phyloP scores from a whole-genome alignment of 2,888 invertebrate genomes.

The Philereme transversata region DNA sequence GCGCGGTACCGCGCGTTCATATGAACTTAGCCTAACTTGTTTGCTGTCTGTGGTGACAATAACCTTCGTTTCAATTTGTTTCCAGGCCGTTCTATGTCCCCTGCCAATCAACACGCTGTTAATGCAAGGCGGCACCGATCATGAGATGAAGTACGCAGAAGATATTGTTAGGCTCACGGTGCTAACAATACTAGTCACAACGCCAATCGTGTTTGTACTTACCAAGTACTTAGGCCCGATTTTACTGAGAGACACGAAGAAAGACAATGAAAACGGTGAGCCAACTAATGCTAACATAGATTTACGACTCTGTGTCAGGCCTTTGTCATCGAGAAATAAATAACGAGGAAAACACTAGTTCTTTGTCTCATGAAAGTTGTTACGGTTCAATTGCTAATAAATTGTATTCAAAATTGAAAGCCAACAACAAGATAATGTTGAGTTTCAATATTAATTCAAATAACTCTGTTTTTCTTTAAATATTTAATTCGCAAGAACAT shows the following conservation, averaged over 20 bases:
- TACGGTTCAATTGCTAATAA: too few species aligned
- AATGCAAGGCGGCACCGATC: constrained; percentile 39
- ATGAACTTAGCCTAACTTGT: too few species aligned
- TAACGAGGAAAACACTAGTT: not conserved
- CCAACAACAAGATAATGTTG: too few species aligned
- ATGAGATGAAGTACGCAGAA: constrained; percentile 59
- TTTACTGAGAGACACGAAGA: constrained; percentile 52
- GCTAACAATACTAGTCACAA: constrained; percentile 69
- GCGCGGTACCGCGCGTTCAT: too few species aligned
- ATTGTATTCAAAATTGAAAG: too few species aligned
- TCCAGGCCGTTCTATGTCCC: constrained; percentile 85
- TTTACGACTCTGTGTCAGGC: constrained; percentile 1
- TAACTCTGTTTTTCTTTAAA: too few species aligned
- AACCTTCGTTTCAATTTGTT: constrained; percentile 24
- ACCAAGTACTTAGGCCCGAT: constrained; percentile 64
- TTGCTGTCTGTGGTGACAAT: too few species aligned
- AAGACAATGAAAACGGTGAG: constrained; percentile 46
- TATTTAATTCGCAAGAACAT: not conserved
- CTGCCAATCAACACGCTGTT: constrained; percentile 76
- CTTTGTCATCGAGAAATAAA: constrained; percentile 4
- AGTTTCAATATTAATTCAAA: too few species aligned
- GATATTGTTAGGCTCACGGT: constrained; percentile 59
- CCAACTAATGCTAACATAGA: constrained; percentile 8
- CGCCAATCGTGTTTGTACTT: constrained; percentile 68
- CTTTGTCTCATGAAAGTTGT: too few species aligned